These are phyloP conservation scores for Meiosimyza decipiens DNA, from an alignment of 2,888 invertebrate genomes.

Conservation along the genomic window DNA sequence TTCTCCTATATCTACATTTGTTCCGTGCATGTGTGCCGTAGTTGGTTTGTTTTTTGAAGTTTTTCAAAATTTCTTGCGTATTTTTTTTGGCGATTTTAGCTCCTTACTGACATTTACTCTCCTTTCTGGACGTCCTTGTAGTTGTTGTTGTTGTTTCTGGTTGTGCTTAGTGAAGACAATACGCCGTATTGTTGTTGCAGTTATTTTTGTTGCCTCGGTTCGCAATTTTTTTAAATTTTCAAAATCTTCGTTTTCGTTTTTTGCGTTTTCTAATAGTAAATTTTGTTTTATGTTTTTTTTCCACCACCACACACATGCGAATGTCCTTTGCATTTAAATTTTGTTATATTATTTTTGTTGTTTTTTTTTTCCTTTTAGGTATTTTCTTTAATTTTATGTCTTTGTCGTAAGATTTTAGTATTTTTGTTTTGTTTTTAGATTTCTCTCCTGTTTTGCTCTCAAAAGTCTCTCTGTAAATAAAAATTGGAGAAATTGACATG, in stretches of 20 bases:
- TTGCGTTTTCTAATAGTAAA: conserved; percentile 65
- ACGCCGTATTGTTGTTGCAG: conserved; percentile 11
- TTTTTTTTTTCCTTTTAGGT: conserved; percentile 34
- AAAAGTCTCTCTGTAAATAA: conserved; percentile 62
- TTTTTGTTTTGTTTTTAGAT: conserved; percentile 38
- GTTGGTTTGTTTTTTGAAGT: conserved; percentile 40
- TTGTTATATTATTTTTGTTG: conserved; percentile 45
- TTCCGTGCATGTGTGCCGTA: conserved; percentile 39
- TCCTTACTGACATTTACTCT: conserved; percentile 17
- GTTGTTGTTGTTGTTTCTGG: conserved; percentile 33
- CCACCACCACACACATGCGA: conserved; percentile 66
- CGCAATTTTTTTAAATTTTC: conserved; percentile 49
- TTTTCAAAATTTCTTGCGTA: conserved; percentile 39
- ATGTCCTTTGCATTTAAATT: conserved; percentile 64
- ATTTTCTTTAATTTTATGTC: conserved; percentile 39
- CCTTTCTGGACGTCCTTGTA: conserved; percentile 13
- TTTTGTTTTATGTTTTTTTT: conserved; percentile 65
- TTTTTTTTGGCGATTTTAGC: conserved; percentile 34
- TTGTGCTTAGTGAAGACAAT: too few species aligned
- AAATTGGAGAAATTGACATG: conserved; percentile 8
- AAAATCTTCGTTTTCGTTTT: conserved; percentile 63
- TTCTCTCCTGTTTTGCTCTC: conserved; percentile 61
- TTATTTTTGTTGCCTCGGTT: conserved; percentile 46
- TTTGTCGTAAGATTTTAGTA: conserved; percentile 41
- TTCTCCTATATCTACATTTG: conserved; percentile 21